Percentiles rank a stretch among this genome's conserved stretches.
phyloP scores from a whole-genome alignment of 2,113 vertebrate species.

The Eira barbara region DNA sequence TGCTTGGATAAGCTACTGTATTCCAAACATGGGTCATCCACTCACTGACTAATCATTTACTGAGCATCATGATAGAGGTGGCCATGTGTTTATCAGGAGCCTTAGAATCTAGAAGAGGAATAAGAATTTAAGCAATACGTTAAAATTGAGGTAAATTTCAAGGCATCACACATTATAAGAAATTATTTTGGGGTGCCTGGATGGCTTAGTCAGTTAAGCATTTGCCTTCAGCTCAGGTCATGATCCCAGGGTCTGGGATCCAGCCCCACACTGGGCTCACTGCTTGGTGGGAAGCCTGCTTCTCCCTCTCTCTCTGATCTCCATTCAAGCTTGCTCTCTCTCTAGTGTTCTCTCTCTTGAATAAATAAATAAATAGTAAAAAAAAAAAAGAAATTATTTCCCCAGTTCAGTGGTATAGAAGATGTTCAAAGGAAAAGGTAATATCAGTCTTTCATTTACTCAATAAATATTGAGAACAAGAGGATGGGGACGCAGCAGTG shows the following conservation, averaged over 20 bases:
- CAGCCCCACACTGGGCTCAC: neutral
- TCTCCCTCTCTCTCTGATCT: neutral
- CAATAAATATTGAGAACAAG: neutral
- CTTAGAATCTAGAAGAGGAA: neutral
- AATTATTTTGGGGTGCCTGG: neutral
- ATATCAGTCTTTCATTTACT: neutral
- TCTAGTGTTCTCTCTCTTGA: too few relatives aligned
- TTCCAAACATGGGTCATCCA: neutral
- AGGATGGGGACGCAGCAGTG: neutral
- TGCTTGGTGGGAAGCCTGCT: neutral
- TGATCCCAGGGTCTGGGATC: neutral
- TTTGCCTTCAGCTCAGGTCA: neutral
- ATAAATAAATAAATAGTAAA: too few relatives aligned
- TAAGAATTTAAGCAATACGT: neutral
- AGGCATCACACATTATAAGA: neutral
- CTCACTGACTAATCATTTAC: neutral
- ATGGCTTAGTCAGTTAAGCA: neutral
- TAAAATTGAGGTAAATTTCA: neutral
- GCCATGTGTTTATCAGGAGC: neutral
- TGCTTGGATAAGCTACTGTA: neutral
- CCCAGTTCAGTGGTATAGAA: neutral
- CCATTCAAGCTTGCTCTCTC: too few relatives aligned
- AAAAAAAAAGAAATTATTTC: neutral
- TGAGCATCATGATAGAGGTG: neutral
- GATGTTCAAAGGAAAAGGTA: neutral